phyloP scores from a whole-genome alignment of 2,797 vertebrate genomes.

The Pogonophryne albipinna region DNA sequence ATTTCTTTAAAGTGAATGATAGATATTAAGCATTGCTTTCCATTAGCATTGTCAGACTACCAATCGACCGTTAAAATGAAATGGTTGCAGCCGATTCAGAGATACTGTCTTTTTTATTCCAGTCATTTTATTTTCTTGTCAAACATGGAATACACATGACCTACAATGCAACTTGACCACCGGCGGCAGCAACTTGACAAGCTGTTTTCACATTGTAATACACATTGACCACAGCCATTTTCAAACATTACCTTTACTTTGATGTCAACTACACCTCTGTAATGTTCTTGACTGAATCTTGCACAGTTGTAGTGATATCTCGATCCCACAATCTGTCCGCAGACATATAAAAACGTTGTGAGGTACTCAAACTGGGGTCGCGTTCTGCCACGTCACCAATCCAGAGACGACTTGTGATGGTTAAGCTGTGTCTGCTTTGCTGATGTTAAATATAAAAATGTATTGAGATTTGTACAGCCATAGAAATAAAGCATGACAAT shows the following conservation, averaged over 20 bases:
- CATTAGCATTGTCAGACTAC: neutral
- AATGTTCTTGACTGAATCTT: too few relatives aligned
- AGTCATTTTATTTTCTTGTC: neutral
- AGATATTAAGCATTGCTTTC: neutral
- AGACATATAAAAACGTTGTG: too few relatives aligned
- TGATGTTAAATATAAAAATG: conserved; percentile 2
- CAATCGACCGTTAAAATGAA: neutral
- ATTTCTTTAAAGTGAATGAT: too few relatives aligned
- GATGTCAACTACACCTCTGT: too few relatives aligned
- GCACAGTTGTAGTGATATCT: too few relatives aligned
- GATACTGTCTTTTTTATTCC: neutral
- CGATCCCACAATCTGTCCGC: too few relatives aligned
- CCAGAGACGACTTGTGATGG: neutral
- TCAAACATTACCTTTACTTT: too few relatives aligned
- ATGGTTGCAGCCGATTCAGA: neutral
- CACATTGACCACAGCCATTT: too few relatives aligned
- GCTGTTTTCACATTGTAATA: too few relatives aligned
- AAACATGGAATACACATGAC: neutral
- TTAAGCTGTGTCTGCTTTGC: neutral
- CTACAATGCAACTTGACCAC: neutral
- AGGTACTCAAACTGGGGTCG: too few relatives aligned
- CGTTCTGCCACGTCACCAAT: neutral
- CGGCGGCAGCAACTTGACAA: too few relatives aligned
- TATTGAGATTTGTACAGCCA: neutral
- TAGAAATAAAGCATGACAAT: neutral